These are phyloP conservation scores for Brachynemurus nebulosus DNA, from an alignment of 2,888 invertebrate species.

Conservation along the genomic window DNA sequence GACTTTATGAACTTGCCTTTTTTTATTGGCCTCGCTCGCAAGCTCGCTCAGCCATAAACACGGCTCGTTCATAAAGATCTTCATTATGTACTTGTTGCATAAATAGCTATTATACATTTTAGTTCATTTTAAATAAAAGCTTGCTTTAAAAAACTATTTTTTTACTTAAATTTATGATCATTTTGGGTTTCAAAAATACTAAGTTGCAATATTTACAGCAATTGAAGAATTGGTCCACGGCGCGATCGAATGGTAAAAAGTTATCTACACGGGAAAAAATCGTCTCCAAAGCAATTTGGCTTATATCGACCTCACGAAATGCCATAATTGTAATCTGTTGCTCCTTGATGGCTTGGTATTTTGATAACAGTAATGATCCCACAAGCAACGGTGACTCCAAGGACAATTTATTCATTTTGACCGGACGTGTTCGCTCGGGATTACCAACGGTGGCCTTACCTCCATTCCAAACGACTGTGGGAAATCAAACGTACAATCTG, in stretches of 20 bases:
- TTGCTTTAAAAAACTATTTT: too few relatives aligned
- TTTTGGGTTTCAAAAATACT: too few relatives aligned
- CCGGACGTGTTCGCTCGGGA: constrained; percentile 61
- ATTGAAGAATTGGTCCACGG: constrained; percentile 52
- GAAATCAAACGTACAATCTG: constrained; percentile 44
- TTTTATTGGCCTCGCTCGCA: too few relatives aligned
- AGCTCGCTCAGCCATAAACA: too few relatives aligned
- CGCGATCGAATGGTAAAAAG: constrained; percentile 28
- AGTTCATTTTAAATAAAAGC: too few relatives aligned
- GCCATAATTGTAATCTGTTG: constrained; percentile 67
- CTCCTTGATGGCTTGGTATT: constrained; percentile 49
- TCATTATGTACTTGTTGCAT: too few relatives aligned
- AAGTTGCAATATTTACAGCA: constrained; percentile 41
- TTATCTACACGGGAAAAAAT: constrained; percentile 30
- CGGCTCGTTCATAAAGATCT: too few relatives aligned
- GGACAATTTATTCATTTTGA: constrained; percentile 54
- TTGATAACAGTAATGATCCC: constrained; percentile 34
- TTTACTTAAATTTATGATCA: too few relatives aligned
- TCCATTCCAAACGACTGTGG: constrained; percentile 50
- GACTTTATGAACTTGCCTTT: too few relatives aligned
- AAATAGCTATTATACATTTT: too few relatives aligned
- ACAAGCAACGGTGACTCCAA: constrained; percentile 13
- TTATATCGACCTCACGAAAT: constrained; percentile 69
- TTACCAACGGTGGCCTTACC: constrained; percentile 54
- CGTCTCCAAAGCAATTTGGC: constrained; percentile 52